Evolutionary conservation across 2,888 invertebrate species (phyloP), one percentile per base, ranked within the genome.

Genomic region (Mactromeris polynyma): DNA sequence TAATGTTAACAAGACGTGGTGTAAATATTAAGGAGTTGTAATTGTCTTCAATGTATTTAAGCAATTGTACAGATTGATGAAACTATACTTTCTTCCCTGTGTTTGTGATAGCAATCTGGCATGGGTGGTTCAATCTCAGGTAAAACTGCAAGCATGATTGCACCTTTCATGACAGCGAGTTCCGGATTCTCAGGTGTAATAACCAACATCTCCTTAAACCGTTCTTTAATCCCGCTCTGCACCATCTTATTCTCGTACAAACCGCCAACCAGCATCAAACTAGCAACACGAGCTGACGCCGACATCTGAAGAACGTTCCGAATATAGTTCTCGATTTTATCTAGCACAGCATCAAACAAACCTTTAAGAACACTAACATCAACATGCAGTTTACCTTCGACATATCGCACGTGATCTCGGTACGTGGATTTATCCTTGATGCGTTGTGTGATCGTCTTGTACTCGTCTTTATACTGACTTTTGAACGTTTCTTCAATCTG

Each of bases 81-180:
- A 73, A 73, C 17, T 14, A 69, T 69, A 69, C 17, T 14, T 33
- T 69, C 33, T 7, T 69, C 73, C 36, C 2, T 73, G 17, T 33
- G 14, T 73, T 73, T 73, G 26, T 73, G 73, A 36, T 73, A 73
- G 36, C 73, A 19, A 36, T 73, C 54, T 0, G 86, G 86, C 11
- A 36, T 54, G 11, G 82, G 86, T 9, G 86, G 86, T 40, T 51
- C 19, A n/a, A 51, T 86, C 33, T 82, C 86, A 0, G n/a, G 26
- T 14, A 42, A 9, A 11, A 82, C 21, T 7, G 81, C 46, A 21
- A n/a, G n/a, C 33, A 81, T 82, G 19, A 86, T 69, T 11, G 86
- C 81, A 6, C 86, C 86, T 42, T 86, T 82, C 86, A 82, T 81
- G 9, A 86, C 46, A n/a, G 86, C 86, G 14, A 86, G 86, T 42